Conservation (phyloP, 2,888 invertebrate genomes). For the Drosophila mimica region DNA sequence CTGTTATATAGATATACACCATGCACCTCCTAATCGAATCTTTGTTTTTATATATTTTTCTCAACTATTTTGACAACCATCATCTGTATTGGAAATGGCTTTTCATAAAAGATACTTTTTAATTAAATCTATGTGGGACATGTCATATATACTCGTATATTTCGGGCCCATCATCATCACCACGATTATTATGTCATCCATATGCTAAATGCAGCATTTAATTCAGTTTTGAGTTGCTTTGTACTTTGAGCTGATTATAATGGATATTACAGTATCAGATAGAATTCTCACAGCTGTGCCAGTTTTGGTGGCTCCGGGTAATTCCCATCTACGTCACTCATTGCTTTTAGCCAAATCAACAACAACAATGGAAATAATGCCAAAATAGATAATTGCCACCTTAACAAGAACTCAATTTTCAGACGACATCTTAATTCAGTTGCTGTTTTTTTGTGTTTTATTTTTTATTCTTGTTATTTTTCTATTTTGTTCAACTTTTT, state of each 20-base stretch:
- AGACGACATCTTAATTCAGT: conserved; percentile 33
- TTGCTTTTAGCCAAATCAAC: conserved; percentile 11
- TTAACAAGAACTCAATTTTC: conserved; percentile 39
- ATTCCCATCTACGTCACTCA: conserved; percentile 67
- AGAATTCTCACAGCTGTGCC: conserved; percentile 56
- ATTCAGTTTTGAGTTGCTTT: conserved; percentile 1
- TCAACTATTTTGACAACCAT: neutral
- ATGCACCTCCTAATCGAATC: neutral
- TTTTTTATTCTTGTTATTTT: conserved; percentile 20
- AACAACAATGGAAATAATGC: conserved; percentile 11
- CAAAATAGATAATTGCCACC: conserved; percentile 32
- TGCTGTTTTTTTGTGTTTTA: conserved; percentile 21
- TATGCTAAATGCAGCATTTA: conserved; percentile 7
- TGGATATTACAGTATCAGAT: conserved; percentile 25
- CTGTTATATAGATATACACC: too few relatives aligned
- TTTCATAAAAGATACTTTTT: too few relatives aligned
- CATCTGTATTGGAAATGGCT: neutral
- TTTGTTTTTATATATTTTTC: neutral
- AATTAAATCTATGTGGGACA: neutral
- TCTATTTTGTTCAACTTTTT: conserved; percentile 9
- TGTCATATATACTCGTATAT: neutral
- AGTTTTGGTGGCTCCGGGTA: conserved; percentile 43
- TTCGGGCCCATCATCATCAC: neutral
- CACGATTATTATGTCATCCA: neutral
- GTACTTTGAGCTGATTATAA: neutral